Conservation (phyloP, 1,140 invertebrate species). For the Cherax quadricarinatus region DNA sequence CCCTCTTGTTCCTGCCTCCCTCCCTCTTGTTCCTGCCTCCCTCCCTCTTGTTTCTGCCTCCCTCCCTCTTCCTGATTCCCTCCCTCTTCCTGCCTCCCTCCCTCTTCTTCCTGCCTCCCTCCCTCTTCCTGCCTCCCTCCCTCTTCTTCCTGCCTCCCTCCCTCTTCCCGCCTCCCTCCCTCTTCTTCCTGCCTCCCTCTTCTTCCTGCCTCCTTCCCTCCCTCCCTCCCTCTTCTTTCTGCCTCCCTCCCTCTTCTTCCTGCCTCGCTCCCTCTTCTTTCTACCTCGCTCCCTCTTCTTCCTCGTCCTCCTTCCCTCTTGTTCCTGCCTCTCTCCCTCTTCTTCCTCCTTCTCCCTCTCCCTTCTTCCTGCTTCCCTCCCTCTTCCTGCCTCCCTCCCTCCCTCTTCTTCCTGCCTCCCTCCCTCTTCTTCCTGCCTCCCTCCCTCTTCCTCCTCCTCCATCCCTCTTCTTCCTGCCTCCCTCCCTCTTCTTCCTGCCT, state of each 20-base stretch:
- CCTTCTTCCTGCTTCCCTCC: neutral
- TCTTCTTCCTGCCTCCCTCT: neutral
- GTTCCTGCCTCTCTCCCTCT: no score
- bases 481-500: no score
- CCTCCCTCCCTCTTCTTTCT: neutral
- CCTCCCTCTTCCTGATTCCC: neutral
- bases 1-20: no score
- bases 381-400: neutral
- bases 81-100: neutral
- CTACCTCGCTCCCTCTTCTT: neutral
- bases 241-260: neutral
- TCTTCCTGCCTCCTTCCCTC: no score
- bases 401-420: no score
- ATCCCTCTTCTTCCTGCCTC: no score
- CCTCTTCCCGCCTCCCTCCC: neutral
- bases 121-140: neutral
- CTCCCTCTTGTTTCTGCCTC: neutral
- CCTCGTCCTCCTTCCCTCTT: constrained; percentile 7
- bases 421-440: no score
- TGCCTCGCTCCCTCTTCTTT: neutral
- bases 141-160: neutral
- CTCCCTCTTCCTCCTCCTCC: no score
- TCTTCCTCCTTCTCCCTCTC: neutral
- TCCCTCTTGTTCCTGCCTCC: no score
- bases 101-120: neutral